Conservation (phyloP, 2,113 vertebrate genomes). For the Myxocyprinus asiaticus region DNA sequence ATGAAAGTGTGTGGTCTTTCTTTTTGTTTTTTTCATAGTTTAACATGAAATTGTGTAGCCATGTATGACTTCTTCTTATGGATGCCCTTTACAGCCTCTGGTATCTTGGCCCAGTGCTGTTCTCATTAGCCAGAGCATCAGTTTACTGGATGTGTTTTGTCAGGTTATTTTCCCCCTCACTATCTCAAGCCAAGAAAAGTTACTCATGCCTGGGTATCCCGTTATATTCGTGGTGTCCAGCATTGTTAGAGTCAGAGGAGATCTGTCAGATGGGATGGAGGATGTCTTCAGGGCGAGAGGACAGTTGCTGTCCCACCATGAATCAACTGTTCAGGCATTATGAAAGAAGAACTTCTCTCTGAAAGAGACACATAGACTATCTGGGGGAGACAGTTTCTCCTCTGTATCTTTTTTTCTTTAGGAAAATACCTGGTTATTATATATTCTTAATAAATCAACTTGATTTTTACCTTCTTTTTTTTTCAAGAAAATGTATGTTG, state of each 20-base stretch:
- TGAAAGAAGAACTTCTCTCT: neutral
- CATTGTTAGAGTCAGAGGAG: slow-evolving; percentile 8
- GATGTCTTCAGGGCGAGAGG: slow-evolving; percentile 11
- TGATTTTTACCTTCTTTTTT: too few species aligned
- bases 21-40: too few species aligned
- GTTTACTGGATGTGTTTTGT: slow-evolving; percentile 14
- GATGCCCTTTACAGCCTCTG: neutral
- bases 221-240: slow-evolving; percentile 21
- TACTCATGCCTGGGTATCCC: neutral
- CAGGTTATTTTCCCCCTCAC: slow-evolving; percentile 20
- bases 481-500: too few species aligned
- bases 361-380: too few species aligned
- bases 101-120: neutral
- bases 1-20: too few species aligned
- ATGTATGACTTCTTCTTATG: slow-evolving; percentile 15
- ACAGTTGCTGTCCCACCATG: slow-evolving; percentile 31
- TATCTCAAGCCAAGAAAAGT: slow-evolving; percentile 20
- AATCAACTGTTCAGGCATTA: slow-evolving; percentile 13
- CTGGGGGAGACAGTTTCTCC: too few species aligned
- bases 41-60: slow-evolving; percentile 18
- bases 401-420: too few species aligned
- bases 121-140: slow-evolving; percentile 23
- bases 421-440: too few species aligned
- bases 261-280: neutral
- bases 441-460: too few species aligned